Evolutionary conservation across 2,888 invertebrate species (phyloP).

Genomic region (Crocallis elinguaria): DNA sequence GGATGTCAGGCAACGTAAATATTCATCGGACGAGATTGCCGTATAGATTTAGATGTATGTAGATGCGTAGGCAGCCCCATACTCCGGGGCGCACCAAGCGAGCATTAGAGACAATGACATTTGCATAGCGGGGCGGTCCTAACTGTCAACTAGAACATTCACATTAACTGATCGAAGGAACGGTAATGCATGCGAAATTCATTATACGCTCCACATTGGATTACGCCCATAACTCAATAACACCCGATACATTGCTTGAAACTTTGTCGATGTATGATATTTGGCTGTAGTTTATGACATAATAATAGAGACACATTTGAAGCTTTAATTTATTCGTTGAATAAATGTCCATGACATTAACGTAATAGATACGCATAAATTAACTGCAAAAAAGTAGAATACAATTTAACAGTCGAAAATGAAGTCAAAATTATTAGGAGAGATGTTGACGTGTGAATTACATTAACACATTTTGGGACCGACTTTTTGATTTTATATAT

Average conservation of each 20-base stretch:
- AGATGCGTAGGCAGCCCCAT: slow-evolving; percentile 68
- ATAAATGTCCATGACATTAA: too few species aligned
- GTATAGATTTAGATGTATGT: too few species aligned
- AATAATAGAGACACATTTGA: not conserved
- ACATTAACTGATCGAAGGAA: slow-evolving; percentile 75
- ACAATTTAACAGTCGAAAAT: too few species aligned
- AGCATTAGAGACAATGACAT: slow-evolving; percentile 81
- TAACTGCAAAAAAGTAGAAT: too few species aligned
- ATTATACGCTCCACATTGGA: slow-evolving; percentile 57
- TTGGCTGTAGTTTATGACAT: not conserved
- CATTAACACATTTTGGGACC: too few species aligned
- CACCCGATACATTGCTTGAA: not conserved
- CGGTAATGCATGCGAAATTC: slow-evolving; percentile 68
- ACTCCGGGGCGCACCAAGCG: slow-evolving; percentile 67
- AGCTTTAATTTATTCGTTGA: not conserved
- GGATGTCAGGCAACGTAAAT: slow-evolving; percentile 53
- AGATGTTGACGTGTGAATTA: too few species aligned
- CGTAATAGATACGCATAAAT: too few species aligned
- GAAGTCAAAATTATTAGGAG: too few species aligned
- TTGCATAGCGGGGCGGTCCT: slow-evolving; percentile 79
- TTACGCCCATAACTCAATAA: slow-evolving; percentile 45
- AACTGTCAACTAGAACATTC: slow-evolving; percentile 81
- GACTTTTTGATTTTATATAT: too few species aligned
- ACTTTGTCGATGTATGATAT: not conserved
- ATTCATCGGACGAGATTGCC: slow-evolving; percentile 76